Conservation (phyloP, 1,140 invertebrate species). For the Pseudomyrmex gracilis region DNA sequence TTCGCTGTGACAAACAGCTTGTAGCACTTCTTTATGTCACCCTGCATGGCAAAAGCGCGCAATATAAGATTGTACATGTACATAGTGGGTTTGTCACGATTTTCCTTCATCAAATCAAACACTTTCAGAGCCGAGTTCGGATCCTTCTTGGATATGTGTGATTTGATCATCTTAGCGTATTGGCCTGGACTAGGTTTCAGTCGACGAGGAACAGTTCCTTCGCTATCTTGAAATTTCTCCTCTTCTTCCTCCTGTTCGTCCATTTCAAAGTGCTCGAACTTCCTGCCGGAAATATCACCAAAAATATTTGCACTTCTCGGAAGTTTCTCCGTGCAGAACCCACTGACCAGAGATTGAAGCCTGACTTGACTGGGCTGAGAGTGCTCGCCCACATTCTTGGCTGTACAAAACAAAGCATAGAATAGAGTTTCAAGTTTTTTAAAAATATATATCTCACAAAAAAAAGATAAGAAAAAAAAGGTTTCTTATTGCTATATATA, state of each 20-base stretch:
- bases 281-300: constrained; percentile 76
- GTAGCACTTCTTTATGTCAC: constrained; percentile 94
- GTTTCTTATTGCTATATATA: background rate
- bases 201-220: constrained; percentile 61
- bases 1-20: constrained; percentile 93
- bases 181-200: constrained; percentile 86
- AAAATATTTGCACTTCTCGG: constrained; percentile 78
- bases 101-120: constrained; percentile 91
- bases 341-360: background rate
- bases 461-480: background rate
- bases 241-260: constrained; percentile 77
- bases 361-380: background rate
- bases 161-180: constrained; percentile 90
- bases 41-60: constrained; percentile 91
- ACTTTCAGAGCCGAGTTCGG: constrained; percentile 91
- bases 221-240: constrained; percentile 78
- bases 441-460: background rate
- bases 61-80: constrained; percentile 94
- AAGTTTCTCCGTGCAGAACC: constrained; percentile 15
- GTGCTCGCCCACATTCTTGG: background rate
- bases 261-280: constrained; percentile 74
- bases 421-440: background rate
- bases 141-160: constrained; percentile 87
- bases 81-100: constrained; percentile 90
- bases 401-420: background rate